A percentile compares a stretch with the other conserved stretches of the same genome.
Evolutionary conservation across 2,113 vertebrate species (phyloP).

Genomic region (Oreochromis niloticus): DNA sequence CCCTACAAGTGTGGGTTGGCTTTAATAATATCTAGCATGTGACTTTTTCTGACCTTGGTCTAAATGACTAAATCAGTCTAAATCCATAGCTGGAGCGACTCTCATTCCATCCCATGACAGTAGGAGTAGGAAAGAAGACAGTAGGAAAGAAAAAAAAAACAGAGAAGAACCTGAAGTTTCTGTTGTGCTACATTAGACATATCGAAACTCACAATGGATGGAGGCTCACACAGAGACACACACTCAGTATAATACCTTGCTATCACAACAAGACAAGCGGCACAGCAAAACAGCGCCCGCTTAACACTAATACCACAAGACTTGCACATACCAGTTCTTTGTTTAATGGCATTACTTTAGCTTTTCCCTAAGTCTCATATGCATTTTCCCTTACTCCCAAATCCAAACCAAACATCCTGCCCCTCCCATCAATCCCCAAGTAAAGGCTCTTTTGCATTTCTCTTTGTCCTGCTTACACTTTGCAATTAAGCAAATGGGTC

Average conservation of each 20-base stretch:
- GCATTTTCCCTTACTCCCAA: background rate
- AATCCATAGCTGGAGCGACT: background rate
- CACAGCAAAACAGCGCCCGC: background rate
- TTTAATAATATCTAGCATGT: constrained; percentile 60
- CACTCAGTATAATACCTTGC: background rate
- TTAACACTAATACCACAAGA: background rate
- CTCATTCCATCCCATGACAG: background rate
- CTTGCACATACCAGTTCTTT: background rate
- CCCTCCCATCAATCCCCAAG: no score
- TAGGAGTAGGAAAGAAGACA: no score
- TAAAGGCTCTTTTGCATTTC: no score
- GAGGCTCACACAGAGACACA: background rate
- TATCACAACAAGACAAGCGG: background rate
- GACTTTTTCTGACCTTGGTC: constrained; percentile 13
- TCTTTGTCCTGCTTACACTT: no score
- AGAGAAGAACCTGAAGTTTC: constrained; percentile 21
- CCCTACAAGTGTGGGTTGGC: constrained; percentile 74
- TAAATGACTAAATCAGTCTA: background rate
- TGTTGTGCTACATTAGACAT: constrained; percentile 15
- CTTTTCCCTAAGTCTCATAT: background rate
- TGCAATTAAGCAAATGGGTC: no score
- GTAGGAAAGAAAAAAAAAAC: background rate
- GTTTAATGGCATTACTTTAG: background rate
- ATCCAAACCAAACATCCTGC: background rate
- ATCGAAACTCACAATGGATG: background rate